Percentiles rank a stretch among this genome's conserved stretches.
Conservation (phyloP, 2,888 invertebrate genomes). For the Ophion slaviceki region DNA sequence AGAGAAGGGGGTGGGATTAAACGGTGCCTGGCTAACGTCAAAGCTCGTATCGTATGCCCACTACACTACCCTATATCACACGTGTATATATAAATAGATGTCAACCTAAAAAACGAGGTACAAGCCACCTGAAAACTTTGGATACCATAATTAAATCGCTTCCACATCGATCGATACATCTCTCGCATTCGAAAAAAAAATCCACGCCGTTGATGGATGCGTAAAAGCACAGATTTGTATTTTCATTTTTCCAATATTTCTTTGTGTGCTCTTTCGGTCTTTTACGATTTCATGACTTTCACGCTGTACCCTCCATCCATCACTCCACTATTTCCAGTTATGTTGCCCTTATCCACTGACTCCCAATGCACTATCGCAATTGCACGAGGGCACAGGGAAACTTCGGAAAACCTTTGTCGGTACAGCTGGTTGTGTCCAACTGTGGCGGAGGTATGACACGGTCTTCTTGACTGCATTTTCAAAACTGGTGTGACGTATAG, state of each 20-base stretch:
- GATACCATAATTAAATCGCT: conserved; percentile 58
- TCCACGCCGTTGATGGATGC: no score
- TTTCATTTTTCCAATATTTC: no score
- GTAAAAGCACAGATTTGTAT: no score
- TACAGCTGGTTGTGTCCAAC: no score
- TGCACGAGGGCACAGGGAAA: background rate
- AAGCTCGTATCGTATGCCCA: conserved; percentile 52
- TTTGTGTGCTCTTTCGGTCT: no score
- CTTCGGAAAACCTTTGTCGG: background rate
- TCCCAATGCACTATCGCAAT: background rate
- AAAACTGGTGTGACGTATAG: no score
- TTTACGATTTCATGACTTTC: no score
- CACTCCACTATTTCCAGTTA: no score
- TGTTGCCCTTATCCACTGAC: background rate
- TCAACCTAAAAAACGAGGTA: conserved; percentile 37
- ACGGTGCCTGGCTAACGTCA: conserved; percentile 63
- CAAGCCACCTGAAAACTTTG: conserved; percentile 38
- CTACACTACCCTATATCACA: conserved; percentile 33
- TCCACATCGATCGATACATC: conserved; percentile 29
- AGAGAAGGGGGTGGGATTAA: conserved; percentile 75
- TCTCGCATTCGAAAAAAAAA: background rate
- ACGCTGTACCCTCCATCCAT: no score
- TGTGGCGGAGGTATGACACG: no score
- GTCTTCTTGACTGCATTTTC: no score
- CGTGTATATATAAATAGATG: conserved; percentile 35